Conservation (phyloP, 2,113 vertebrate species). For the Rhinoptilus africanus region DNA sequence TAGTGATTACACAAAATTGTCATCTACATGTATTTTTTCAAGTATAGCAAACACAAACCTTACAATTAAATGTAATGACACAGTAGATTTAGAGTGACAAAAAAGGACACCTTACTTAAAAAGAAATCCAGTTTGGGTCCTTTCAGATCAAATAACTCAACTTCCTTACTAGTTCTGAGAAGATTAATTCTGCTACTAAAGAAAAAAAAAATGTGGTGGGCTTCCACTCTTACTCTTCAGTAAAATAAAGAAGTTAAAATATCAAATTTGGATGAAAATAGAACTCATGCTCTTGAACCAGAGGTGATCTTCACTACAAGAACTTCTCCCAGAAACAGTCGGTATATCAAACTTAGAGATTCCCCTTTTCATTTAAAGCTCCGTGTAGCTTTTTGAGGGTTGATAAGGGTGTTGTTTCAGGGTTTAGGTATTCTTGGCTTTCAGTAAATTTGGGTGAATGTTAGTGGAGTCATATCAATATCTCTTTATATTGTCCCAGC, state of each 20-base stretch:
- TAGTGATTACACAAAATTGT: neutral
- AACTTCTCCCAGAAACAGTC: neutral
- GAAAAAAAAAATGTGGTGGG: neutral
- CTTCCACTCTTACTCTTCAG: neutral
- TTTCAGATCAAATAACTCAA: neutral
- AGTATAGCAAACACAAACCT: neutral
- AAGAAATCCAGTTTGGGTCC: neutral
- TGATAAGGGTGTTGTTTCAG: neutral
- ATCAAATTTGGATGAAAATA: neutral
- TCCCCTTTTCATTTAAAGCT: neutral
- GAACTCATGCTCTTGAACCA: neutral
- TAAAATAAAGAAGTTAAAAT: neutral
- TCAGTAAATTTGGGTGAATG: rapidly evolving
- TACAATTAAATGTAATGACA: neutral
- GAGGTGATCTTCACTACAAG: neutral
- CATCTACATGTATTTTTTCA: neutral
- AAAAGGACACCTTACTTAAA: neutral
- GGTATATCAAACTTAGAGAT: neutral
- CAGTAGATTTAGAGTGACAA: neutral
- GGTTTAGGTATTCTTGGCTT: neutral
- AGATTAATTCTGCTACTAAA: neutral
- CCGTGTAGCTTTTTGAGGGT: neutral
- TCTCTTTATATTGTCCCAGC: neutral
- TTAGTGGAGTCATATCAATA: neutral
- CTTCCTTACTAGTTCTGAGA: neutral